Evolutionary conservation across 2,888 invertebrate species (phyloP), one percentile per base, ranked within the genome.

Genomic region (Drosophila mulleri): DNA sequence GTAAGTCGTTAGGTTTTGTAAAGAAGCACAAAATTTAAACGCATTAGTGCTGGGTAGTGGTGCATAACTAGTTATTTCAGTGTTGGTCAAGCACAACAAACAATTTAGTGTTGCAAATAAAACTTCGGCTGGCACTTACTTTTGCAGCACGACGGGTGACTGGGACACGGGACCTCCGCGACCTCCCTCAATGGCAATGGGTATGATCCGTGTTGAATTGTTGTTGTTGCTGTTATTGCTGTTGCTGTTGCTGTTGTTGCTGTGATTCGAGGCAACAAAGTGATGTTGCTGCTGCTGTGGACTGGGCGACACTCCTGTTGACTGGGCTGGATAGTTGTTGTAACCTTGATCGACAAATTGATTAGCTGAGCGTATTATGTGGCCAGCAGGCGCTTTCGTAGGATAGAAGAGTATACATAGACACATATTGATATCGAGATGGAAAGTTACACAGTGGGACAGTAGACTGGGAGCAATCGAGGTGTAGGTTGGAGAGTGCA

Each of bases 141-240:
- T 93, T 89, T 93, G 93, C 47, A 93, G 88, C 42, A 93, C 87
- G 26, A 91, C 90, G 35, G 93, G 93, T 45, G 92, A 83, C 68
- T 91, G 89, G 57, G 92, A 91, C 57, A 93, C 83, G 12, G 93
- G 92, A 61, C 93, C 93, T 12, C 92, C 93, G 39, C 92, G 89
- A 65, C 78, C 83, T 29, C 86, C 83, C 59, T 95, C 95, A 80
- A 95, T 93, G 75, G 94, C 94, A 80, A 95, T 95, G 18, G 95
- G 95, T 89, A 95, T 94, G 80, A 95, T 94, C 80, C 95, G 93
- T 42, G 94, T 75, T 44, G 72, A 72, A 45, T 71, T 89, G 14
- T 67, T 72, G 12, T 70, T 72, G 63, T 62, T 84, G 59, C 48
- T 54, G 79, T 61, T 23, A 23, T n/a, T 70, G 47, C 1, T 44